A percentile compares a stretch with the other conserved stretches of the same genome.
phyloP scores from a whole-genome alignment of 1,140 invertebrate genomes.

The Harpegnathos saltator region DNA sequence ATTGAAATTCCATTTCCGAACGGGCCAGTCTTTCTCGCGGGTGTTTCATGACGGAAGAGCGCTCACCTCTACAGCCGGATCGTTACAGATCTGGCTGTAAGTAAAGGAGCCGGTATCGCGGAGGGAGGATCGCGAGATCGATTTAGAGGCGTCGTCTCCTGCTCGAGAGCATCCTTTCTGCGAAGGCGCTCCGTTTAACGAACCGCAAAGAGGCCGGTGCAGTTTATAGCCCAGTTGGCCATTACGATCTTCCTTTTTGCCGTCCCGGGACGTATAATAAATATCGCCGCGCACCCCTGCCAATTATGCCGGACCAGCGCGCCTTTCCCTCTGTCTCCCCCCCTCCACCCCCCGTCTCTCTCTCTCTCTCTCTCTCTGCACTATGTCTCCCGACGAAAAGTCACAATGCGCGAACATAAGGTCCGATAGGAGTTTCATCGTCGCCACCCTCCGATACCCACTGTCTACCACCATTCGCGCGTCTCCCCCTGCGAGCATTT shows the following conservation, averaged over 20 bases:
- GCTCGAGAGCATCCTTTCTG: constrained; percentile 58
- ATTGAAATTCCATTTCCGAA: no score
- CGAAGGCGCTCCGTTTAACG: constrained; percentile 81
- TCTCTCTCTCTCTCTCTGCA: not conserved
- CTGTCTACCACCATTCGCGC: constrained; percentile 3
- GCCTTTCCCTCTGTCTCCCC: not conserved
- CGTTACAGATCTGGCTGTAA: no score
- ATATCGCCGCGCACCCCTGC: constrained; percentile 82
- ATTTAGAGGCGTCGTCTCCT: constrained; percentile 4
- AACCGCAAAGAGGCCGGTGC: constrained; percentile 84
- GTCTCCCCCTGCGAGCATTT: constrained; percentile 34
- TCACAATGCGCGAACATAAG: constrained; percentile 81
- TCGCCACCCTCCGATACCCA: constrained; percentile 53
- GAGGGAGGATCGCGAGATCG: not conserved
- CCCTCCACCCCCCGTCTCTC: constrained; percentile 2
- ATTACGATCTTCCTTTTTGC: constrained; percentile 80
- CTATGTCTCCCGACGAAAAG: constrained; percentile 49
- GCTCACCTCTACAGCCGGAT: not conserved
- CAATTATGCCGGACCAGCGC: constrained; percentile 79
- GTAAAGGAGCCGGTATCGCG: not conserved
- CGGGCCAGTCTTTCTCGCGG: no score
- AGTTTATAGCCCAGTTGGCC: constrained; percentile 82
- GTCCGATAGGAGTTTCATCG: constrained; percentile 72
- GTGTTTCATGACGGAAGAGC: no score
- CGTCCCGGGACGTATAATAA: constrained; percentile 80